These are phyloP conservation scores for Perca flavescens DNA, from an alignment of 2,113 vertebrate species.

Conservation along the genomic window DNA sequence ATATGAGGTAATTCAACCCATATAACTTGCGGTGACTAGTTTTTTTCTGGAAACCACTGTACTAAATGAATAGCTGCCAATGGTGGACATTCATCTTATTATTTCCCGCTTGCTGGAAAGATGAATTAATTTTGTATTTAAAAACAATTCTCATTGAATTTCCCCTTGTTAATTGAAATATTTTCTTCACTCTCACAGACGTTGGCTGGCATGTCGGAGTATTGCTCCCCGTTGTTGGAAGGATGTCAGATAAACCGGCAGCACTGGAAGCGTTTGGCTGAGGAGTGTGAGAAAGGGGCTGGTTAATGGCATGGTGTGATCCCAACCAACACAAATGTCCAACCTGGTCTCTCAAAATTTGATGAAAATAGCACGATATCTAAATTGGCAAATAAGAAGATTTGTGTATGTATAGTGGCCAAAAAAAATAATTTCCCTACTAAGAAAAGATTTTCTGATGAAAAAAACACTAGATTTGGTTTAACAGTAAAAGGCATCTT, in stretches of 20 bases:
- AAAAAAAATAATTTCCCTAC: neutral
- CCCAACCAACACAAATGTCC: slow-evolving; percentile 16
- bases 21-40: neutral
- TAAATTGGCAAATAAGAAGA: neutral
- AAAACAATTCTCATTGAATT: neutral
- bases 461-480: neutral
- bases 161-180: neutral
- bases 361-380: slow-evolving; percentile 31
- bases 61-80: neutral
- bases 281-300: slow-evolving; percentile 89
- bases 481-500: neutral
- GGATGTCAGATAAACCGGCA: slow-evolving; percentile 94
- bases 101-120: slow-evolving; percentile 6
- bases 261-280: slow-evolving; percentile 92
- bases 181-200: slow-evolving; percentile 82
- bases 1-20: slow-evolving; percentile 89
- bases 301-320: slow-evolving; percentile 86
- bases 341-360: slow-evolving; percentile 37
- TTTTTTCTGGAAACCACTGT: neutral
- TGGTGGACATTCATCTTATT: neutral
- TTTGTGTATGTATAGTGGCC: neutral
- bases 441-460: neutral
- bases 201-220: slow-evolving; percentile 89
- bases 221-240: slow-evolving; percentile 92
- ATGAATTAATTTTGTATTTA: neutral